phyloP scores from a whole-genome alignment of 1,140 invertebrate genomes.

The Lethrus apterus region DNA sequence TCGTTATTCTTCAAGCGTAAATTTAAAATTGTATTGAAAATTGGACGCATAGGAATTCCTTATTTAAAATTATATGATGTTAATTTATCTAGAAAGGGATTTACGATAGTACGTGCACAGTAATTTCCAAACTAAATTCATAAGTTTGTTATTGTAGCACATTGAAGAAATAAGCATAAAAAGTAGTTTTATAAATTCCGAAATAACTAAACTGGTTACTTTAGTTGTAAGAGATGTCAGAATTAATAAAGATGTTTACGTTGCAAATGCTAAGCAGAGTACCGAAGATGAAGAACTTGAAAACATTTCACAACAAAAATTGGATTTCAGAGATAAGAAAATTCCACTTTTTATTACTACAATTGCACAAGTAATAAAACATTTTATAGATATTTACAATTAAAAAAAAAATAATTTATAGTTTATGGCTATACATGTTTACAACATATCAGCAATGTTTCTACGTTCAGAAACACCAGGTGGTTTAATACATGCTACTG shows the following conservation, averaged over 20 bases:
- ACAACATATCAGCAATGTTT: conserved; percentile 70
- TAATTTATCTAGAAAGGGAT: conserved; percentile 56
- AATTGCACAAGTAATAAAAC: conserved; percentile 62
- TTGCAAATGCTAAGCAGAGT: conserved; percentile 39
- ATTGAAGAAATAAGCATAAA: conserved; percentile 79
- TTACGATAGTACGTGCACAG: conserved; percentile 53
- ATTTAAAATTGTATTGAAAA: conserved; percentile 55
- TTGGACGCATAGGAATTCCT: conserved; percentile 58
- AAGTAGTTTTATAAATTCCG: conserved; percentile 84
- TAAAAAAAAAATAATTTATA: conserved; percentile 29
- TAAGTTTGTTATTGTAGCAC: conserved; percentile 52
- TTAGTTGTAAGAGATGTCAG: conserved; percentile 76
- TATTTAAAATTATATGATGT: conserved; percentile 60
- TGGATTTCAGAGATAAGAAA: conserved; percentile 66
- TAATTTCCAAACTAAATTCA: conserved; percentile 20
- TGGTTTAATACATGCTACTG: conserved; percentile 68
- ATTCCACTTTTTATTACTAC: conserved; percentile 70
- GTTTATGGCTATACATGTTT: conserved; percentile 82
- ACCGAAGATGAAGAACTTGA: conserved; percentile 27
- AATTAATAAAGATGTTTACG: conserved; percentile 70
- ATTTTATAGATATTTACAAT: background rate
- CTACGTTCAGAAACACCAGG: conserved; percentile 56
- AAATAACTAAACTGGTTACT: conserved; percentile 79
- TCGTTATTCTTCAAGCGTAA: conserved; percentile 56
- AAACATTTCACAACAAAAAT: conserved; percentile 36